Conservation (phyloP, 2,113 vertebrate genomes). For the Aepyceros melampus region DNA sequence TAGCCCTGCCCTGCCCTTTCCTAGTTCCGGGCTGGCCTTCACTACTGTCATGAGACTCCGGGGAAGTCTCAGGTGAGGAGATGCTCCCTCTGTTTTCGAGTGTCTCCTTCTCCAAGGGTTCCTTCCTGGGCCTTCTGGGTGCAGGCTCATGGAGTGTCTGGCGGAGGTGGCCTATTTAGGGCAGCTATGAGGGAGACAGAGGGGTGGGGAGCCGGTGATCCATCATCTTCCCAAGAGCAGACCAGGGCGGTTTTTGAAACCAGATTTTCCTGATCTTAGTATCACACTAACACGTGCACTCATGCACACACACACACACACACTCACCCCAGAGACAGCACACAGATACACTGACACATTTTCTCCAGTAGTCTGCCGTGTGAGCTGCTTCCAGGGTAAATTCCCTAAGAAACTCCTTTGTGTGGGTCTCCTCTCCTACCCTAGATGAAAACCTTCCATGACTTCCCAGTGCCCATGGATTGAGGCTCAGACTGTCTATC, state of each 20-base stretch:
- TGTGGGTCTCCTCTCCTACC: not conserved
- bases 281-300: too few species aligned
- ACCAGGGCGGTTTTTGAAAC: not conserved
- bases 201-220: constrained; percentile 48
- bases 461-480: not conserved
- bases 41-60: not conserved
- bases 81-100: not conserved
- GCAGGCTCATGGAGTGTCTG: not conserved
- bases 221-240: constrained; percentile 47
- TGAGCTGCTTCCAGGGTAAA: not conserved
- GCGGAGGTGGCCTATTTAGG: not conserved
- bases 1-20: not conserved
- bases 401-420: not conserved
- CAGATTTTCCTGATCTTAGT: not conserved
- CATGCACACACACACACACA: not conserved
- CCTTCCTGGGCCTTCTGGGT: not conserved
- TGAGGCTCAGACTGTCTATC: not conserved
- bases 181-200: constrained; percentile 34
- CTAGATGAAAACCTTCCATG: not conserved
- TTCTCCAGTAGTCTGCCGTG: not conserved
- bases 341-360: not conserved
- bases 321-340: not conserved
- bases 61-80: not conserved
- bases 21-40: not conserved
- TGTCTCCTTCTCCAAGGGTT: not conserved